phyloP scores from a whole-genome alignment of 2,888 invertebrate genomes.

The Machimus atricapillus region DNA sequence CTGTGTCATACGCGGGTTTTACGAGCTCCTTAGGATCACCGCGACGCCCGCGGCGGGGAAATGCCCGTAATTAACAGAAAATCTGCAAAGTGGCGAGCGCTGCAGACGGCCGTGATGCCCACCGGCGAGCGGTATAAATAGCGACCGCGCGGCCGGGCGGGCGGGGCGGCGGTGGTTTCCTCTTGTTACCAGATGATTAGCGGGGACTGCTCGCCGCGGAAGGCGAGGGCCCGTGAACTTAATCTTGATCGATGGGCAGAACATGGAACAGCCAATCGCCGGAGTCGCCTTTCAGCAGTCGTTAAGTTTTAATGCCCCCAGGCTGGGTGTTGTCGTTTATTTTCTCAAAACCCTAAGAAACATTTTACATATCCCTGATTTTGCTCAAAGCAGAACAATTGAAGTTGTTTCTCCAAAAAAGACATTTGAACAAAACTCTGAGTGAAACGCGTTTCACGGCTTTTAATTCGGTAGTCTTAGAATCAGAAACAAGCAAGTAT shows the following conservation, averaged over 20 bases:
- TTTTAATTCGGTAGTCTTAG: too few relatives aligned
- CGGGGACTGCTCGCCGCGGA: background rate
- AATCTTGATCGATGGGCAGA: background rate
- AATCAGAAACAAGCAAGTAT: too few relatives aligned
- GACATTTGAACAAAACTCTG: background rate
- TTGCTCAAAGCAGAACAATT: background rate
- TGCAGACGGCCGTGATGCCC: background rate
- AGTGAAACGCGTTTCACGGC: too few relatives aligned
- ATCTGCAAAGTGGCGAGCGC: background rate
- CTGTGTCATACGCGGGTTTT: constrained; percentile 11
- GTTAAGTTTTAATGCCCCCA: background rate
- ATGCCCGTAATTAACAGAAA: constrained; percentile 19
- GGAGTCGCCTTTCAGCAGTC: background rate
- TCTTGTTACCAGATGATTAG: background rate
- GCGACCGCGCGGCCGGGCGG: background rate
- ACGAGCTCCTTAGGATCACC: background rate
- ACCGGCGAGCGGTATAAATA: background rate
- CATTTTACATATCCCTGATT: background rate
- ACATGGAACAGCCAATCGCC: background rate
- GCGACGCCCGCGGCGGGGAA: background rate
- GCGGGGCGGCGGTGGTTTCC: background rate
- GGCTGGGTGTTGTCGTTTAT: background rate
- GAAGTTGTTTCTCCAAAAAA: background rate
- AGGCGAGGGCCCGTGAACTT: background rate
- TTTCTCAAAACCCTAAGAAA: background rate